These are phyloP conservation scores for Lonchura striata DNA, from an alignment of 2,113 vertebrate genomes.

Conservation along the genomic window DNA sequence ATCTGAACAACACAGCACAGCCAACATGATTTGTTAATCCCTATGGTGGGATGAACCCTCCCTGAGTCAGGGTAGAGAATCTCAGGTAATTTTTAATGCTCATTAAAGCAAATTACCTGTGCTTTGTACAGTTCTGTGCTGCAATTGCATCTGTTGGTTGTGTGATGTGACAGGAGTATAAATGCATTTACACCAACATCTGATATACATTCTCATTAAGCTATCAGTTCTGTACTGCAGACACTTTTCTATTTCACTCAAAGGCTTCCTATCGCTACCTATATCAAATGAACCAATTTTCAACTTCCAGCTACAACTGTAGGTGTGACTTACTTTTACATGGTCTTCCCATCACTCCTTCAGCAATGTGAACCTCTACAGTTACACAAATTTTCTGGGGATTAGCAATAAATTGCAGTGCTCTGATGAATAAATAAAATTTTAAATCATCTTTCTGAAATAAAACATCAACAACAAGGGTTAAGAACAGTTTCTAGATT, in stretches of 20 bases:
- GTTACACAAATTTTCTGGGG: not conserved
- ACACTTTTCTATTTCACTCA: not conserved
- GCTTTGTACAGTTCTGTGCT: not conserved
- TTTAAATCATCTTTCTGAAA: not conserved
- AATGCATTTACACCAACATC: not conserved
- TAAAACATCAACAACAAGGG: rapidly evolving
- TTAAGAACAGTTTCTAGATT: not conserved
- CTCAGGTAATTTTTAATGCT: not conserved
- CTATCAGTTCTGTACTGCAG: not conserved
- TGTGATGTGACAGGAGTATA: not conserved
- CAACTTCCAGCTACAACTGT: not conserved
- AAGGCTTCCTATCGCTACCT: not conserved
- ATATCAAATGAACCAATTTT: not conserved
- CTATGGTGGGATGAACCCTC: rapidly evolving
- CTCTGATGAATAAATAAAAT: not conserved
- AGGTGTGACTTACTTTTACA: not conserved
- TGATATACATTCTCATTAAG: not conserved
- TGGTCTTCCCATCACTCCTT: not conserved
- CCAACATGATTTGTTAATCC: rapidly evolving
- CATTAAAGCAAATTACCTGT: not conserved
- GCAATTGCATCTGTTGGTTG: not conserved
- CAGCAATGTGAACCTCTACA: not conserved
- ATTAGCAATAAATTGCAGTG: not conserved
- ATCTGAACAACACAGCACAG: not conserved
- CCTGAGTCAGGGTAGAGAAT: not conserved